Evolutionary conservation across 1,140 invertebrate species (phyloP).

Genomic region (Lerema accius): DNA sequence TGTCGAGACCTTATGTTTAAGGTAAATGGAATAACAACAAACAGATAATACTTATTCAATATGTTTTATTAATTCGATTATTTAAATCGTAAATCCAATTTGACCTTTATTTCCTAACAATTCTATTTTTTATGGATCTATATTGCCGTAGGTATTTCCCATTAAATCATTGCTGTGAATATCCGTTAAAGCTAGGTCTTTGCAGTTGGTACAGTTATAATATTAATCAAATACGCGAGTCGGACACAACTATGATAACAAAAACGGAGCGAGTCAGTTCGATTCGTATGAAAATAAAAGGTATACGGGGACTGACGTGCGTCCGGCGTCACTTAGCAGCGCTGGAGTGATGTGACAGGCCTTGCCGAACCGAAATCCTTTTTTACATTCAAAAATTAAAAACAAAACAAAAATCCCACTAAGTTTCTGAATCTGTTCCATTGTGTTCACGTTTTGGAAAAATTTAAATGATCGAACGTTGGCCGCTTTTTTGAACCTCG

Average conservation of each 20-base stretch:
- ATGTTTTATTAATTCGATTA: too few species aligned
- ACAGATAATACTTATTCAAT: too few species aligned
- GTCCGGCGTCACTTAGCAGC: conserved; percentile 81
- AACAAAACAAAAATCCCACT: conserved; percentile 62
- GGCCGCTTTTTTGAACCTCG: conserved; percentile 67
- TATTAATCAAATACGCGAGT: conserved; percentile 65
- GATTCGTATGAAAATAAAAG: conserved; percentile 78
- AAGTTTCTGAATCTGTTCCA: conserved; percentile 74
- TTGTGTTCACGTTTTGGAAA: conserved; percentile 82
- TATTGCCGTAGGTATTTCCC: too few species aligned
- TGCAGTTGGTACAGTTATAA: conserved; percentile 57
- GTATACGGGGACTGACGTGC: conserved; percentile 72
- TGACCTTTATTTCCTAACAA: too few species aligned
- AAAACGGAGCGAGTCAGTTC: conserved; percentile 69
- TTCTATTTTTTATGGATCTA: too few species aligned
- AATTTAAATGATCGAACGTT: conserved; percentile 76
- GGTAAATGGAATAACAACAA: too few species aligned
- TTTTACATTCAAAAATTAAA: conserved; percentile 76
- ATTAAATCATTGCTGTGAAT: too few species aligned
- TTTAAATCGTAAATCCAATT: too few species aligned
- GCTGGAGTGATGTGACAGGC: conserved; percentile 81
- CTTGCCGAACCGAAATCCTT: conserved; percentile 77
- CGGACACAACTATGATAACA: conserved; percentile 72
- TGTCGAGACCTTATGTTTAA: too few species aligned
- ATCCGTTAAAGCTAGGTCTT: too few species aligned